Conservation (phyloP, 2,113 vertebrate genomes). For the Microcebus griseorufus region DNA sequence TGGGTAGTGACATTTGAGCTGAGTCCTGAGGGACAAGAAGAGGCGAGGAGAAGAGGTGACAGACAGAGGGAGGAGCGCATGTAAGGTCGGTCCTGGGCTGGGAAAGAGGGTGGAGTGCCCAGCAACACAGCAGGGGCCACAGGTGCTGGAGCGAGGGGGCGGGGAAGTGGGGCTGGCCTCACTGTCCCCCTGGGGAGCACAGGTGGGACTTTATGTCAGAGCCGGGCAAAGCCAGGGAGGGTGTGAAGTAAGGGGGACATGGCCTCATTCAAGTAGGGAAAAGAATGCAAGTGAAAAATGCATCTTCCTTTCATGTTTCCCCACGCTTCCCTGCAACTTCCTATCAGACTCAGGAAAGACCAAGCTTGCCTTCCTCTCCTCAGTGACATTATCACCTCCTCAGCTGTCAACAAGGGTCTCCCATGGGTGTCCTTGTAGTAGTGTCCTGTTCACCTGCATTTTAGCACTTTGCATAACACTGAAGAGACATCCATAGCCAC, state of each 20-base stretch:
- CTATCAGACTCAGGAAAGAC: not conserved
- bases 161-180: not conserved
- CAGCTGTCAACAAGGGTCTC: not conserved
- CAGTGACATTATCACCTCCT: not conserved
- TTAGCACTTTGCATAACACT: not conserved
- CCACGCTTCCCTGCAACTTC: not conserved
- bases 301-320: not conserved
- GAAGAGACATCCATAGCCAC: not conserved
- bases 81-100: too few species aligned
- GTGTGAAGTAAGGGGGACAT: not conserved
- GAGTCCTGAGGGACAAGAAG: not conserved
- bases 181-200: not conserved
- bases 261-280: not conserved
- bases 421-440: not conserved
- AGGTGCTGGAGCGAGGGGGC: accelerated
- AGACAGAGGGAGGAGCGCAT: not conserved
- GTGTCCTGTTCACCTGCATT: not conserved
- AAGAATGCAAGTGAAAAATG: not conserved
- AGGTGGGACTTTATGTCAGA: not conserved
- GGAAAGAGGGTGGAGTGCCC: not conserved
- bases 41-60: not conserved
- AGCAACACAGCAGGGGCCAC: not conserved
- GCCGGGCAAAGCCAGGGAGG: not conserved
- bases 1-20: not conserved
- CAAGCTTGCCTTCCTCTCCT: not conserved